Base-by-base conservation (phyloP, 2,113 vertebrate species). In the Phalacrocorax aristotelis region DNA sequence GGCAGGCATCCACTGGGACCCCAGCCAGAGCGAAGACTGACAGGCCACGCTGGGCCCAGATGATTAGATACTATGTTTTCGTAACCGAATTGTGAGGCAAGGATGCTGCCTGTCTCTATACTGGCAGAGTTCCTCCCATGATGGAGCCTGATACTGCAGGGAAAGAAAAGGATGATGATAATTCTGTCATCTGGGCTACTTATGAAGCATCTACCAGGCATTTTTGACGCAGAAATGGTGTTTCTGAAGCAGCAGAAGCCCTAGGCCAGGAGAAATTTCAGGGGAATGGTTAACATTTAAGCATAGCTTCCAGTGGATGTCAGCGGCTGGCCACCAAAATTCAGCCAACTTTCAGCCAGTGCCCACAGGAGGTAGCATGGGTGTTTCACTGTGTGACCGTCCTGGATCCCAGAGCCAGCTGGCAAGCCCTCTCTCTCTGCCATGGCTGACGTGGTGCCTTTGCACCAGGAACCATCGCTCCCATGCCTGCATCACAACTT, bases 401-500 rank as follows among this genome's bases (percentile, higher is more conserved):
- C 16, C 11, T 27, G 1, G 2, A 27, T 13, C 7, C 46, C 58
- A 36, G n/a, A 3, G 14, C 6, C 34, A 51, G 21, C 58, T 57
- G 44, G 26, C 25, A 57, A 83, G 15, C 5, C 7, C 10, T 18
- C 38, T 49, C 29, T 54, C 48, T 18, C 7, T 66, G 4, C 23
- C 15, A 12, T 7, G 5, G 20, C 49, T 32, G 54, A 16, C 0
- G 2, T 1, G 2, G 18, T 34, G 51, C 36, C 51, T 42, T 60
- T 57, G 48, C 30, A 70, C 25, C 38, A 48, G 36, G 17, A 87
- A 13, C 15, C 13, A 9, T 13, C 0, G 0, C 49, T 61, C 18
- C 15, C 20, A 1, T 21, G 22, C 18, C 44, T 9, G 27, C 23
- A 13, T 13, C 7, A 4, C 1, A 12, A 34, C 3, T 83, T 83